A percentile compares a stretch with the other conserved stretches of the same genome.
These are phyloP conservation scores for Monarcha castaneiventris DNA, from an alignment of 2,113 vertebrate genomes.

Conservation along the genomic window DNA sequence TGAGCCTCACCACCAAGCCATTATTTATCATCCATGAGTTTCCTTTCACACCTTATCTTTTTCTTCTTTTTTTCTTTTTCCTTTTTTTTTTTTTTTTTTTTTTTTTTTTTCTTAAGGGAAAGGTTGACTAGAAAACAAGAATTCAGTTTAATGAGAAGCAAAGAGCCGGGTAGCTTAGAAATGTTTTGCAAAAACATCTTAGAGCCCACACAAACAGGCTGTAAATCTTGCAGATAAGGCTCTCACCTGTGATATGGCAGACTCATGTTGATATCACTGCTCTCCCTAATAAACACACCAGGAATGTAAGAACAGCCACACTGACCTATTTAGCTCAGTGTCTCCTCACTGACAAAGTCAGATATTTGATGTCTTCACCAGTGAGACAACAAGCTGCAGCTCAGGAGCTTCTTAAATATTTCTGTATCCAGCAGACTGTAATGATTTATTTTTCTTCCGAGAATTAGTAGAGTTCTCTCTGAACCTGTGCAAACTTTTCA, in stretches of 20 bases:
- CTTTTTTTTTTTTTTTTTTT: neutral
- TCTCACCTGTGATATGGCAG: neutral
- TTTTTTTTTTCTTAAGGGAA: neutral
- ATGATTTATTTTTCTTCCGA: neutral
- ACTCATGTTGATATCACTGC: fast-evolving
- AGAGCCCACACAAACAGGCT: neutral
- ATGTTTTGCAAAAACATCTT: neutral
- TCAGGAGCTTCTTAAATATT: neutral
- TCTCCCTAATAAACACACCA: neutral
- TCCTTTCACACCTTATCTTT: neutral
- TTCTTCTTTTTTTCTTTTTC: neutral
- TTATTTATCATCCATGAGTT: neutral
- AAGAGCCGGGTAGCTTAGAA: neutral
- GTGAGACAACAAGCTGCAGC: neutral
- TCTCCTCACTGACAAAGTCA: neutral
- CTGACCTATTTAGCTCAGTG: neutral
- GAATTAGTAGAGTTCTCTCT: neutral
- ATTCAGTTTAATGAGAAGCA: neutral
- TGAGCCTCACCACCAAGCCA: neutral
- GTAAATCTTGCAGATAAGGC: neutral
- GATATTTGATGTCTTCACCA: neutral
- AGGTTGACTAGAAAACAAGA: neutral
- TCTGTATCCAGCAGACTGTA: neutral
- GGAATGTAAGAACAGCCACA: neutral
- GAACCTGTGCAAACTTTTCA: neutral